These are phyloP conservation scores for Karalla daura DNA, from an alignment of 2,797 vertebrate species.

Conservation along the genomic window DNA sequence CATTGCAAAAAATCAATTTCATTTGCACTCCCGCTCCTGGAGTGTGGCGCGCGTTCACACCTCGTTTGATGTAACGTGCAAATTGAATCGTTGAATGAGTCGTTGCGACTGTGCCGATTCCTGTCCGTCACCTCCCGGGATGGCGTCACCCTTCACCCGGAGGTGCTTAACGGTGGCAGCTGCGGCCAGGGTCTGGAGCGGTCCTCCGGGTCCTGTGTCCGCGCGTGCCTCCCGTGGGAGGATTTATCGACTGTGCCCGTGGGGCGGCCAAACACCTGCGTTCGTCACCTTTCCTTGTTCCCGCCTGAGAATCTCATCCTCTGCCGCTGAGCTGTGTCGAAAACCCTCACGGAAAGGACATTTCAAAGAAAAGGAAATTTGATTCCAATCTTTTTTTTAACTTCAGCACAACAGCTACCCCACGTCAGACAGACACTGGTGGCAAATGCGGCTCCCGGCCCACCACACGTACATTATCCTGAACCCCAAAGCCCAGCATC, in stretches of 20 bases:
- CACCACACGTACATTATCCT: too few relatives aligned
- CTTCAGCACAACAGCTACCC: too few relatives aligned
- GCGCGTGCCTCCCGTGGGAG: slow-evolving; percentile 12
- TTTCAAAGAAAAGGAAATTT: too few relatives aligned
- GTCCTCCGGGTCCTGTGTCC: not conserved
- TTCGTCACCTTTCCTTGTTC: not conserved
- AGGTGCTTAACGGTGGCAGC: slow-evolving; percentile 1
- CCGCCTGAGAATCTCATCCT: not conserved
- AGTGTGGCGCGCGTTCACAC: not conserved
- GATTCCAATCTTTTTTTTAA: too few relatives aligned
- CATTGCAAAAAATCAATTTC: slow-evolving; percentile 5
- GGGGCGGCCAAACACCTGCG: slow-evolving; percentile 14
- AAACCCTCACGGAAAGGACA: too few relatives aligned
- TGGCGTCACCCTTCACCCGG: slow-evolving; percentile 1
- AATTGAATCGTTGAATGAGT: not conserved
- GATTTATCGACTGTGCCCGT: slow-evolving; percentile 32
- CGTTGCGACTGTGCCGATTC: not conserved
- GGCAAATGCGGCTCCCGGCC: too few relatives aligned
- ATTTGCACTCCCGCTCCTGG: not conserved
- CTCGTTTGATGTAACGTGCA: not conserved
- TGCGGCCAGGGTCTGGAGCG: slow-evolving; percentile 6
- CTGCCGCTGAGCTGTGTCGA: slow-evolving; percentile 15
- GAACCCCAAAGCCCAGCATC: too few relatives aligned
- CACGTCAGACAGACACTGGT: too few relatives aligned
- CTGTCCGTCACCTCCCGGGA: slow-evolving; percentile 6